Evolutionary conservation across 2,113 vertebrate genomes (phyloP), one percentile per base, ranked within the genome.

Genomic region (Sylvietta virens): DNA sequence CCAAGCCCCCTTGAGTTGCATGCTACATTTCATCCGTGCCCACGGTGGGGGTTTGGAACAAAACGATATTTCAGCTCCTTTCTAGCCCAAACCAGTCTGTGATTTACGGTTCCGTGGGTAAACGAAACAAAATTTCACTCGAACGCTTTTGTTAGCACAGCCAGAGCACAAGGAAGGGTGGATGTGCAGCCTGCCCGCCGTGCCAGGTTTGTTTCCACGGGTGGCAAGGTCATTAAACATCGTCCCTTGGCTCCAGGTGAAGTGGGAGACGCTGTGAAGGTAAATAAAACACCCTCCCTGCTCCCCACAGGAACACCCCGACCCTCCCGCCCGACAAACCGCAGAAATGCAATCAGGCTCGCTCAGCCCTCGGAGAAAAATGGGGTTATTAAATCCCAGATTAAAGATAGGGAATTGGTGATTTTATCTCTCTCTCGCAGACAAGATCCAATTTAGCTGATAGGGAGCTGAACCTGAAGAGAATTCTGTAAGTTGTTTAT

Each of bases 401-500:
- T 95, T 73, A 85, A 87, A 97, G 94, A 90, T 86, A 26, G 27
- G 58, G 45, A 74, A 73, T n/a, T 71, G 88, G 86, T 61, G 88
- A 96, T 97, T 84, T 92, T 90, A 82, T 95, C 90, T 94, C 62
- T 94, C 62, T 60, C 51, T 28, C 78, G 0, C 44, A 72, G 81
- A 85, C 93, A 84, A 90, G 89, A 91, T 95, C 74, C 62, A 97
- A 95, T 97, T 96, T 96, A 92, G 64, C 94, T 91, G 94, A 85
- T 91, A 92, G 57, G 82, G 91, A 48, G 71, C 83, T 79, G 82
- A 82, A 93, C 44, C 90, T 90, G 83, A 45, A 74, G 73, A 88
- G 88, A 91, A 79, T 96, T 81, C 62, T 57, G 2, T 2, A 64
- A 88, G 92, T 73, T 90, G 70, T 81, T 92, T 90, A 50, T 94